These are phyloP conservation scores for Epizoanthus ramosus DNA, from an alignment of 92 coral and sea anemone genomes.

Conservation along the genomic window DNA sequence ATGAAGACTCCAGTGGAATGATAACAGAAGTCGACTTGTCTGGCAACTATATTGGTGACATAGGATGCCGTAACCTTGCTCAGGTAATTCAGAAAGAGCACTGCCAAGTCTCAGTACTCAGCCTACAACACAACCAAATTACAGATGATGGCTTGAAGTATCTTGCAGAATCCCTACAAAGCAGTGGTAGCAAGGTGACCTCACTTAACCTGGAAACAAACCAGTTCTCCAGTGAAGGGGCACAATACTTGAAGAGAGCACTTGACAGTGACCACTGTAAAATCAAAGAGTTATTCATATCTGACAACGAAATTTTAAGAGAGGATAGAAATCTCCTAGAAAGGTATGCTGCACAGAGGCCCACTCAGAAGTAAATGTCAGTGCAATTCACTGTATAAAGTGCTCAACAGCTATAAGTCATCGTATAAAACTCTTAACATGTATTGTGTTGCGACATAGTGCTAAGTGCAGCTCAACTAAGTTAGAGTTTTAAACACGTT, in stretches of 20 bases:
- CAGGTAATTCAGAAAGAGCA: constrained; percentile 17
- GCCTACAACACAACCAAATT: constrained; percentile 23
- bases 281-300: constrained; percentile 25
- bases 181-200: constrained; percentile 30
- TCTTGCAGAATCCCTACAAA: constrained; percentile 29
- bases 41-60: constrained; percentile 33
- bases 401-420: too few species aligned
- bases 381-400: too few species aligned
- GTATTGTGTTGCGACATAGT: too few species aligned
- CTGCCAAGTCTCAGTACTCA: constrained; percentile 35
- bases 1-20: constrained; percentile 25
- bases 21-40: constrained; percentile 33
- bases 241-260: constrained; percentile 19
- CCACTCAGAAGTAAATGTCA: not conserved
- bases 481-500: too few species aligned
- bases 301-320: constrained; percentile 32
- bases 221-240: constrained; percentile 22
- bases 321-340: constrained; percentile 33
- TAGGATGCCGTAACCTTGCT: constrained; percentile 40
- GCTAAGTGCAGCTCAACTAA: too few species aligned
- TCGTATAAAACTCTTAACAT: too few species aligned
- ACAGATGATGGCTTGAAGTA: constrained; percentile 28
- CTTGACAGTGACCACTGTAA: constrained; percentile 28
- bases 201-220: constrained; percentile 33
- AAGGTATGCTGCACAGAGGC: constrained; percentile 22